A percentile compares a stretch with the other conserved stretches of the same genome.
phyloP scores from a whole-genome alignment of 2,888 invertebrate genomes.

The Apoda limacodes region DNA sequence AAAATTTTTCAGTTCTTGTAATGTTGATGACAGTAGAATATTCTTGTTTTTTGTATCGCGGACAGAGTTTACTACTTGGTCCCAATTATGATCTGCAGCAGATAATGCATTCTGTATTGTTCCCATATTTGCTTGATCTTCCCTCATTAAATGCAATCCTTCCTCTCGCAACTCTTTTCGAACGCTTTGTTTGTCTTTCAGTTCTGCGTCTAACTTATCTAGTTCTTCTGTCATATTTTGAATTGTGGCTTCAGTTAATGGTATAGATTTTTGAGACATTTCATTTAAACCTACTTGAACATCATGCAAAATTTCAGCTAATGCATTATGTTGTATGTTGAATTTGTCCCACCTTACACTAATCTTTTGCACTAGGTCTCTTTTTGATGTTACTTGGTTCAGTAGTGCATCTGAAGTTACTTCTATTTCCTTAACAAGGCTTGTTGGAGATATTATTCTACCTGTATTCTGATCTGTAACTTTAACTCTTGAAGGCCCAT shows the following conservation, averaged over 20 bases:
- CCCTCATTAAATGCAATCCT: conserved; percentile 82
- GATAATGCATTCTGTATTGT: conserved; percentile 84
- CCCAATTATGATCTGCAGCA: conserved; percentile 84
- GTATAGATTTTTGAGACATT: conserved; percentile 62
- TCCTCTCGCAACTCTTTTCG: conserved; percentile 82
- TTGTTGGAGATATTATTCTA: conserved; percentile 78
- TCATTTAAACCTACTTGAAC: conserved; percentile 69
- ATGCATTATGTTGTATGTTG: conserved; percentile 76
- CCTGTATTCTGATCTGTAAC: conserved; percentile 78
- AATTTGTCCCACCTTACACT: conserved; percentile 84
- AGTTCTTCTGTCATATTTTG: conserved; percentile 62
- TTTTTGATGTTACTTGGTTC: conserved; percentile 74
- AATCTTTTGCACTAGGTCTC: conserved; percentile 76
- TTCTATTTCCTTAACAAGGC: conserved; percentile 79
- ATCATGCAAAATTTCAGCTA: conserved; percentile 73
- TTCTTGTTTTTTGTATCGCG: conserved; percentile 81
- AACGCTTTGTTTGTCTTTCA: conserved; percentile 70
- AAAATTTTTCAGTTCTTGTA: conserved; percentile 81
- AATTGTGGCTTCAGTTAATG: conserved; percentile 55
- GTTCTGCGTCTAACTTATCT: conserved; percentile 64
- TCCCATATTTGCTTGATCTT: conserved; percentile 84
- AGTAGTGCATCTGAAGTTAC: conserved; percentile 75
- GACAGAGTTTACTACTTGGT: conserved; percentile 80
- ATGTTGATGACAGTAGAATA: conserved; percentile 76
- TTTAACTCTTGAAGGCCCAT: conserved; percentile 75